These are phyloP conservation scores for Odocoileus hemionus DNA, from an alignment of 2,113 vertebrate genomes.

Conservation along the genomic window DNA sequence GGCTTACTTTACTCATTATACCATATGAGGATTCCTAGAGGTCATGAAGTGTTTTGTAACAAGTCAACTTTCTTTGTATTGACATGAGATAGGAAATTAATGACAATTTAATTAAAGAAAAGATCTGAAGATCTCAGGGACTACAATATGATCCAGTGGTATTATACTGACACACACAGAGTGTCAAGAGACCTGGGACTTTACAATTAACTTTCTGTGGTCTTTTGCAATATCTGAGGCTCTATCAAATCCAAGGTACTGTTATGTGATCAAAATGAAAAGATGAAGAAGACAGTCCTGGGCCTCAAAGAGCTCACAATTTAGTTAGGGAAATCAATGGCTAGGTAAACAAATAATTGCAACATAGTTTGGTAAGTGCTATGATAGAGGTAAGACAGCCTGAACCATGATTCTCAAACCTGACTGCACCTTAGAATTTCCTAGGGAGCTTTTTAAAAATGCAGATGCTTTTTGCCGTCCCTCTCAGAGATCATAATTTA, in stretches of 20 bases:
- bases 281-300: background rate
- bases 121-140: background rate
- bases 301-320: background rate
- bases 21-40: background rate
- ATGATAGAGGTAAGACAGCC: background rate
- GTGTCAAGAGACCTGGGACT: background rate
- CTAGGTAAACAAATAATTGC: background rate
- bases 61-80: background rate
- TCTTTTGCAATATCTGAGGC: background rate
- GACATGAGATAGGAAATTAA: background rate
- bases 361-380: background rate
- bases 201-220: background rate
- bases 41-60: background rate
- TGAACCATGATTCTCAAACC: background rate
- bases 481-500: background rate
- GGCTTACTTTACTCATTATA: slow-evolving; percentile 9
- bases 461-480: background rate
- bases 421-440: background rate
- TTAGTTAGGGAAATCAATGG: background rate
- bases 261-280: slow-evolving; percentile 23
- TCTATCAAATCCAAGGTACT: background rate
- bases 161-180: background rate
- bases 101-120: slow-evolving; percentile 1
- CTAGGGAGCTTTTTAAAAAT: background rate
- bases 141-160: background rate